Conservation (phyloP, 2,113 vertebrate genomes). For the human (Homo sapiens) region GRCh38 chrX:41796001-41796500, state of each 20-base stretch:
- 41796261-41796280: neutral
- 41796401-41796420: neutral
- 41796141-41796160: neutral
- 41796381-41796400: constrained; percentile 48
- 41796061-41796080: neutral
- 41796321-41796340: neutral
- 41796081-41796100: neutral
- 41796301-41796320: neutral
- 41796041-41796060: neutral
- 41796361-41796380: constrained; percentile 47
- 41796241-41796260: constrained; percentile 21
- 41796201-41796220: neutral
- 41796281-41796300: neutral
- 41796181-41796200: neutral
- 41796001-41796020: neutral
- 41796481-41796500: constrained; percentile 2
- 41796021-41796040: neutral
- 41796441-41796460: neutral
- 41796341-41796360: neutral
- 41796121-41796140: neutral
- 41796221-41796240: neutral
- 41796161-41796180: neutral
- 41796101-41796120: neutral
- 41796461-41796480: neutral
- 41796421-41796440: constrained; percentile 3